phyloP scores from a whole-genome alignment of 2,113 vertebrate genomes.

The Bubo scandiacus region DNA sequence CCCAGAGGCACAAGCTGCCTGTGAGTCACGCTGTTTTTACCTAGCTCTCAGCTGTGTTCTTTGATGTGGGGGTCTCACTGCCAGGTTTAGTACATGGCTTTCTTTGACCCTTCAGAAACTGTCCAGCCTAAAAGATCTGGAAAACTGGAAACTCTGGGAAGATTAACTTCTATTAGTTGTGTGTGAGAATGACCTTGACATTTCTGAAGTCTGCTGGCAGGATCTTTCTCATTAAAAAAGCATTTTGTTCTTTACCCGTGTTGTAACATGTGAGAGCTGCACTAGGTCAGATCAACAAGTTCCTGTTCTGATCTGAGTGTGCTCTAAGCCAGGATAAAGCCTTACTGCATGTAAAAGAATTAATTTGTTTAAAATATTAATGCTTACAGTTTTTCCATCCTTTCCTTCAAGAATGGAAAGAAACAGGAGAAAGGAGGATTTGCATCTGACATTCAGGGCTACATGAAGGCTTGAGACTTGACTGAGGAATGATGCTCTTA shows the following conservation, averaged over 20 bases:
- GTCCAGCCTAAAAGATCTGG: neutral
- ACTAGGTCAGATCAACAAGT: neutral
- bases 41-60: neutral
- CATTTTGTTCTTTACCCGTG: neutral
- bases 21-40: neutral
- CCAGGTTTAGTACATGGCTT: neutral
- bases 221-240: neutral
- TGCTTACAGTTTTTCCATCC: neutral
- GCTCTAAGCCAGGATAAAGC: neutral
- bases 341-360: neutral
- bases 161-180: neutral
- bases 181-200: neutral
- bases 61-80: neutral
- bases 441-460: neutral
- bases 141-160: neutral
- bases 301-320: neutral
- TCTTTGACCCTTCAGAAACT: neutral
- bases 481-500: neutral
- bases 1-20: neutral
- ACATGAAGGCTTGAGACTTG: neutral
- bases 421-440: neutral
- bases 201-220: neutral
- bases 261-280: neutral
- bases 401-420: neutral
- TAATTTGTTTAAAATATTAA: neutral